Conservation (phyloP, 1,140 invertebrate species). For the Zaprionus vittiger region DNA sequence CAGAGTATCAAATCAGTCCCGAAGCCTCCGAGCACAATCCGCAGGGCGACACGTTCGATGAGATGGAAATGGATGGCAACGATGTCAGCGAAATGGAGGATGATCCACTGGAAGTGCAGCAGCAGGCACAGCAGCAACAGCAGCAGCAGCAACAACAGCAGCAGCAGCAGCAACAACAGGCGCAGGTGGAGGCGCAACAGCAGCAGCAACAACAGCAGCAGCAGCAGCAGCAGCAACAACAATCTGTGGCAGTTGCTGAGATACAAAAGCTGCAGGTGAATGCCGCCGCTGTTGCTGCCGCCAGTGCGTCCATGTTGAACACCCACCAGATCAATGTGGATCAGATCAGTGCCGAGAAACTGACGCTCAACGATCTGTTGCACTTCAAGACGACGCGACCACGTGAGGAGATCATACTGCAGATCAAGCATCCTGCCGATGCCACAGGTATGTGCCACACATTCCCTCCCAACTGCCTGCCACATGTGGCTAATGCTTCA, state of each 20-base stretch:
- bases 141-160: conserved; percentile 49
- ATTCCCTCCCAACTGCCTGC: too few species aligned
- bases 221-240: conserved; percentile 47
- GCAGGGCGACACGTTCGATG: conserved; percentile 73
- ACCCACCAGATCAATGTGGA: conserved; percentile 72
- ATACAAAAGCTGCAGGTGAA: conserved; percentile 67
- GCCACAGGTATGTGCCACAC: conserved; percentile 51
- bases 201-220: conserved; percentile 36
- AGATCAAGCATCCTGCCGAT: conserved; percentile 79
- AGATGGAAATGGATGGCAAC: conserved; percentile 78
- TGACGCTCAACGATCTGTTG: conserved; percentile 76
- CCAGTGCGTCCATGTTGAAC: conserved; percentile 66
- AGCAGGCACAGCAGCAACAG: conserved; percentile 64
- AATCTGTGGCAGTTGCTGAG: conserved; percentile 55
- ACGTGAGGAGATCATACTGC: conserved; percentile 80
- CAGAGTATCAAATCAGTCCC: conserved; percentile 75
- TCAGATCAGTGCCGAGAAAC: conserved; percentile 79
- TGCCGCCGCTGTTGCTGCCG: conserved; percentile 60
- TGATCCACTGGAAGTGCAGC: conserved; percentile 65
- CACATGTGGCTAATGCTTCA: background rate
- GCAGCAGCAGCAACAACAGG: conserved; percentile 45
- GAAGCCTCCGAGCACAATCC: conserved; percentile 74
- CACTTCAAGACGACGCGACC: conserved; percentile 76
- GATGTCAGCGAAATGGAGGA: conserved; percentile 75
- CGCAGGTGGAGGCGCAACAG: conserved; percentile 47